Evolutionary conservation across 2,888 invertebrate species (phyloP), one percentile per base, ranked within the genome.

Genomic region (Pycnomerus fuliginosus): DNA sequence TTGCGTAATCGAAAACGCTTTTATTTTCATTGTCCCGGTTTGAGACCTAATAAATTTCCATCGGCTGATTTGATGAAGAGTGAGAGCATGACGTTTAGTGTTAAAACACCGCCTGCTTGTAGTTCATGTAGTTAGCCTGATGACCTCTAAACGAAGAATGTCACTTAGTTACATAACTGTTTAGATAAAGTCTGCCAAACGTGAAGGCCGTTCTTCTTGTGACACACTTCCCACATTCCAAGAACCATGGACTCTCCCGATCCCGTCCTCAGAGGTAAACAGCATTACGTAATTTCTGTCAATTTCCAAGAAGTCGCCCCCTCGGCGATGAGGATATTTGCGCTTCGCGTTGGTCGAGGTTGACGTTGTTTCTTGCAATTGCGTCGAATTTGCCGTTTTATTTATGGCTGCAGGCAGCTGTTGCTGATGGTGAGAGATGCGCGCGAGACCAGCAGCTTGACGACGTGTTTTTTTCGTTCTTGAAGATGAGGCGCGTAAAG

Each of bases 141-240:
- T 58, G 65, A 62, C 66, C 66, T 65, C 61, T 53, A 59, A 61
- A 48, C 44, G 53, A 60, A 61, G 63, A 64, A 64, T 65, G 64
- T 64, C 63, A 63, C 52, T 59, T 53, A 56, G 57, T 64, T 64
- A 55, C 57, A 55, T 61, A 64, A 64, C 50, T 47, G 46, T 51
- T 57, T 52, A 55, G 53, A 40, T 44, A 50, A 44, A 44, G 4
- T 46, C 48, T 60, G 60, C 59, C 61, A 60, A 61, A 54, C 59
- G 60, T 55, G 63, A 65, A 65, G 65, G 65, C 53, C 62, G 56
- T 55, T 60, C 63, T 61, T 63, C 59, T 32, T 38, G 25, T 29
- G 23, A 16, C 37, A n/a, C 33, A 16, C 5, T 32, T 32, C 29
- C 17, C n/a, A 12, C 10, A 10, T 10, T 5, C 7, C 27, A 10